Evolutionary conservation across 2,888 invertebrate species (phyloP).

Genomic region (Melinopterus prodromus): DNA sequence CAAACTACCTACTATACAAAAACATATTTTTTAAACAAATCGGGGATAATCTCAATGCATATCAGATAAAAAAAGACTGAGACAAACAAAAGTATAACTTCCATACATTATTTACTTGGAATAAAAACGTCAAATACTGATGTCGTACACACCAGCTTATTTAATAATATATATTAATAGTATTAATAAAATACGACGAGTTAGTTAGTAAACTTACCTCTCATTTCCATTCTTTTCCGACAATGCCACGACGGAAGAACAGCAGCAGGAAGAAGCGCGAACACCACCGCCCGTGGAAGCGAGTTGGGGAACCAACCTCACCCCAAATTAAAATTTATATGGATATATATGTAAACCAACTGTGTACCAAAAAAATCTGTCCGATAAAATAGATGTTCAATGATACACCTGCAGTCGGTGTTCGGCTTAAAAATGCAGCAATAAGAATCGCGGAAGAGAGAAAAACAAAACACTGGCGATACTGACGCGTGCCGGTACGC

Average conservation of each 20-base stretch:
- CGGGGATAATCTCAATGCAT: no score
- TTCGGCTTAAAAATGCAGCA: background rate
- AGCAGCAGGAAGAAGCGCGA: constrained; percentile 22
- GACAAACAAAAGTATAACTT: no score
- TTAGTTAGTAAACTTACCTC: constrained; percentile 51
- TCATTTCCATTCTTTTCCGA: constrained; percentile 55
- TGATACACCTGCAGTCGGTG: background rate
- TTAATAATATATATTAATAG: no score
- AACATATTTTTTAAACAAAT: no score
- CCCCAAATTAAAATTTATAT: background rate
- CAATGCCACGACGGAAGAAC: constrained; percentile 18
- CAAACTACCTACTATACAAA: no score
- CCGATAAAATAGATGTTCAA: background rate
- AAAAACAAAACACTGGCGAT: constrained; percentile 18
- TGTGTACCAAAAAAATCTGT: background rate
- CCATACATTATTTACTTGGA: no score
- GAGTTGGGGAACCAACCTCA: background rate
- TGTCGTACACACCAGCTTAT: no score
- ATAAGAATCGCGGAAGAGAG: background rate
- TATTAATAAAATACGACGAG: background rate
- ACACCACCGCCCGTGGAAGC: background rate
- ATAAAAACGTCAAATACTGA: no score
- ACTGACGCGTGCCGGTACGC: constrained; percentile 12
- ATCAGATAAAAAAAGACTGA: no score
- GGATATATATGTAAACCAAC: no score